Conservation (phyloP, 2,797 vertebrate species). For the Ptychadena robeensis region DNA sequence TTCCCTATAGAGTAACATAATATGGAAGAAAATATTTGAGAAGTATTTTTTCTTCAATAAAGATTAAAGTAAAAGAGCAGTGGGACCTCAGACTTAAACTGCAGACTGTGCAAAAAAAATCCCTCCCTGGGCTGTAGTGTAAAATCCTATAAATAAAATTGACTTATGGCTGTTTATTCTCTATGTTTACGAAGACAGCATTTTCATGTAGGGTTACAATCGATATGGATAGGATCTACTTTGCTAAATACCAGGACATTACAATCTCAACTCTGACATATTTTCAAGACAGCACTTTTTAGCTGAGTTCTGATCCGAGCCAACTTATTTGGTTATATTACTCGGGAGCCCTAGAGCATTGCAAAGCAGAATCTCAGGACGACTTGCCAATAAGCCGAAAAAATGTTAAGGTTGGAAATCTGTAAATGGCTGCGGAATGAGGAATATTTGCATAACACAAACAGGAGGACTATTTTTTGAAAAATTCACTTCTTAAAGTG, state of each 20-base stretch:
- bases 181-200: conserved; percentile 54
- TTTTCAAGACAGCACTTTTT: conserved; percentile 37
- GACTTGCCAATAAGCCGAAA: neutral
- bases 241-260: conserved; percentile 27
- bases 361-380: neutral
- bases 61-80: conserved; percentile 39
- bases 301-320: neutral
- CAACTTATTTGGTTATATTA: conserved; percentile 6
- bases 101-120: conserved; percentile 56
- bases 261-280: conserved; percentile 17
- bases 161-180: conserved; percentile 53
- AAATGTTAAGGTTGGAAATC: neutral
- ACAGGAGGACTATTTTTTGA: neutral
- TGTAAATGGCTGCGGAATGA: neutral
- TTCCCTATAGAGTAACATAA: conserved; percentile 41
- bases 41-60: conserved; percentile 40
- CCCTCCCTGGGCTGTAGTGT: conserved; percentile 33
- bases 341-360: neutral
- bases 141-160: conserved; percentile 62
- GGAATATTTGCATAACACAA: neutral
- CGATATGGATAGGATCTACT: conserved; percentile 46
- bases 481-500: neutral
- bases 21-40: neutral
- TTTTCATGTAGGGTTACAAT: conserved; percentile 54
- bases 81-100: conserved; percentile 52